These are phyloP conservation scores for Platysternon megacephalum DNA, from an alignment of 2,113 vertebrate genomes.

Conservation along the genomic window DNA sequence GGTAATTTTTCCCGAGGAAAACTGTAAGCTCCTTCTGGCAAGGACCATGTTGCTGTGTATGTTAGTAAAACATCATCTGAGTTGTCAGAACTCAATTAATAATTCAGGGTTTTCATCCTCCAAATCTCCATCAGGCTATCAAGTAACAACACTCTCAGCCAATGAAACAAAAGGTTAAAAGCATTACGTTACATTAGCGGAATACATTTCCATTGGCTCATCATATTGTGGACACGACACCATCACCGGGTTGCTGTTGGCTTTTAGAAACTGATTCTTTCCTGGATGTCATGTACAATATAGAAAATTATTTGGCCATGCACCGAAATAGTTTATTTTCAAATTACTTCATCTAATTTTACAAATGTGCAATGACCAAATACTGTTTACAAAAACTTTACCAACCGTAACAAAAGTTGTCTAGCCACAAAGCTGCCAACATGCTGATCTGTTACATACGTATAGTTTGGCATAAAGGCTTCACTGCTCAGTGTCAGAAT, in stretches of 20 bases:
- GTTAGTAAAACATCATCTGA: background rate
- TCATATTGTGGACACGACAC: background rate
- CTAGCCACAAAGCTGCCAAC: background rate
- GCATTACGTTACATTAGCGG: background rate
- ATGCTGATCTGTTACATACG: background rate
- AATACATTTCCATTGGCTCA: background rate
- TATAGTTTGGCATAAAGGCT: background rate
- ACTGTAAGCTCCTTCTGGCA: background rate
- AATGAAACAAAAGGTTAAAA: background rate
- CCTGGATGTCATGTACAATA: background rate
- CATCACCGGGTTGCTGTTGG: background rate
- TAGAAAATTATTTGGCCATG: background rate
- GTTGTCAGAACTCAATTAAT: background rate
- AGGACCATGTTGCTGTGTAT: background rate
- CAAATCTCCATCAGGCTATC: background rate
- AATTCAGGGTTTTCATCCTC: background rate
- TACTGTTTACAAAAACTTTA: background rate
- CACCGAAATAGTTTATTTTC: background rate
- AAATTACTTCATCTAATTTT: background rate
- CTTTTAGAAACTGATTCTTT: background rate
- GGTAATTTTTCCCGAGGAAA: background rate
- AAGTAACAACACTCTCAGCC: background rate
- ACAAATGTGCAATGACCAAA: background rate
- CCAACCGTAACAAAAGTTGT: background rate
- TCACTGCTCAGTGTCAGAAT: background rate